phyloP scores from a whole-genome alignment of 2,888 invertebrate genomes.

The Nineta flava region DNA sequence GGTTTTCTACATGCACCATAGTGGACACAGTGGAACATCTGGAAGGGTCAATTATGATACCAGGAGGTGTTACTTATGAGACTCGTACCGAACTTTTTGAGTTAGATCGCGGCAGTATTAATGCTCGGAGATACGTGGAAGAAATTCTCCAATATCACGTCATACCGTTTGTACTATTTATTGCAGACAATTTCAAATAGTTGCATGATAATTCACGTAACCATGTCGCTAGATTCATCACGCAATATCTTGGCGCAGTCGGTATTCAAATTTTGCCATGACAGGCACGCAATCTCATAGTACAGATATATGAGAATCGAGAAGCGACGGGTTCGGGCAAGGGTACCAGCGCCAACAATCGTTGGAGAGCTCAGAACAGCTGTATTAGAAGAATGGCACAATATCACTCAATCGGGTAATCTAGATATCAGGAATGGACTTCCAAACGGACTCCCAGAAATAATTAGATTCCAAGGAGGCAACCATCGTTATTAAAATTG shows the following conservation, averaged over 20 bases:
- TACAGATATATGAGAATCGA: slow-evolving; percentile 15
- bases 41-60: slow-evolving; percentile 10
- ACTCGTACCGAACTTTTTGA: not conserved
- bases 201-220: slow-evolving; percentile 6
- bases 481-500: not conserved
- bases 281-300: slow-evolving; percentile 15
- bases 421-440: not conserved
- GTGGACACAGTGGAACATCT: slow-evolving; percentile 8
- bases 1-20: not conserved
- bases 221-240: slow-evolving; percentile 11
- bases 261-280: no score
- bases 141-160: slow-evolving; percentile 15
- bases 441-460: not conserved
- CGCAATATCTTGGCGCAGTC: slow-evolving; percentile 14
- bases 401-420: not conserved
- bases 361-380: slow-evolving; percentile 12
- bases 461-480: not conserved
- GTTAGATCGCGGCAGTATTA: slow-evolving; percentile 8
- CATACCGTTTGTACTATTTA: slow-evolving; percentile 12
- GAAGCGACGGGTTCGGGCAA: slow-evolving; percentile 13
- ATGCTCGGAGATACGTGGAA: slow-evolving; percentile 13
- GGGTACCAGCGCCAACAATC: slow-evolving; percentile 12
- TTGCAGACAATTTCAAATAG: slow-evolving; percentile 9
- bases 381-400: not conserved
- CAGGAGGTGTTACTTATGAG: not conserved